Evolutionary conservation across 1,140 invertebrate genomes (phyloP).

Genomic region (Aplysia californica): DNA sequence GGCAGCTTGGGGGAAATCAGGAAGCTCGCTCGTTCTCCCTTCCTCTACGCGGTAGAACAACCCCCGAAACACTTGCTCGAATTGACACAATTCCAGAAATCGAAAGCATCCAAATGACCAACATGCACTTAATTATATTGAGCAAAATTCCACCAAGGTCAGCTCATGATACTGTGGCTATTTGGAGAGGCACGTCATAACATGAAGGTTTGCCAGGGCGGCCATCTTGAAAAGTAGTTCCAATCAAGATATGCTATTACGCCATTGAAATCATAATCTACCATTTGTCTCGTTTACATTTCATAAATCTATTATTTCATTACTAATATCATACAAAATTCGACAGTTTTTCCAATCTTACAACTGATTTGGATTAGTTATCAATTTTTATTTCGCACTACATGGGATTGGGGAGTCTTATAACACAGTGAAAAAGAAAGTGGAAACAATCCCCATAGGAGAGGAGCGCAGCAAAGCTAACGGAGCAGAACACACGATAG

Average conservation of each 20-base stretch:
- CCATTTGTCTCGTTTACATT: background rate
- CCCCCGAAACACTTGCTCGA: background rate
- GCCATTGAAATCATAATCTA: background rate
- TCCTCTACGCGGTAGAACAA: too few relatives aligned
- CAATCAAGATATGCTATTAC: background rate
- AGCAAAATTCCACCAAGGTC: conserved; percentile 18
- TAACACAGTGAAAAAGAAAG: too few relatives aligned
- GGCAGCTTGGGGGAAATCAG: background rate
- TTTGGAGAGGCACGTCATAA: conserved; percentile 21
- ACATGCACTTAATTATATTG: background rate
- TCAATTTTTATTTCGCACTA: background rate
- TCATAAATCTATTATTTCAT: background rate
- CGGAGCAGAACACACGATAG: background rate
- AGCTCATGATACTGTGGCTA: background rate
- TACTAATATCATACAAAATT: background rate
- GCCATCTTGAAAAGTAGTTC: conserved; percentile 28
- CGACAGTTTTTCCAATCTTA: background rate
- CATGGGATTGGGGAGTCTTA: too few relatives aligned
- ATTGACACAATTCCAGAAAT: background rate
- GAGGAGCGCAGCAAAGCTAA: background rate
- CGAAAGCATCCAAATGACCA: background rate
- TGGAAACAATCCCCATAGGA: background rate
- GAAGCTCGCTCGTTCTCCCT: background rate
- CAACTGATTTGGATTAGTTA: background rate
- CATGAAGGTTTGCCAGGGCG: conserved; percentile 11